Base-by-base conservation (phyloP, 2,797 vertebrate genomes). In the Eleutherodactylus coqui region DNA sequence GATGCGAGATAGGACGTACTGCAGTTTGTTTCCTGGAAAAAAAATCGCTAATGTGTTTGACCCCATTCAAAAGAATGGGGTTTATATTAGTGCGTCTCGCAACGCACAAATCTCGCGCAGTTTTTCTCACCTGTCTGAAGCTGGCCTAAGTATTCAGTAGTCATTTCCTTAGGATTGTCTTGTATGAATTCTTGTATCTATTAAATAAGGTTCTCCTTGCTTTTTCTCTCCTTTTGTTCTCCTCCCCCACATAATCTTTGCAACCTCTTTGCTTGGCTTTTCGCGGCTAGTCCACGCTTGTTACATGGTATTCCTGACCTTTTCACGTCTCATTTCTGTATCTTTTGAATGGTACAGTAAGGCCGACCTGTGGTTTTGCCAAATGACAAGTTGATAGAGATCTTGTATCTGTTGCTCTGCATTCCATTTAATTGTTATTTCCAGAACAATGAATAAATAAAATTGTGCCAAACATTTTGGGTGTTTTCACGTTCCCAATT, bases 241-340 rank as follows among this genome's bases (percentile, higher is more conserved):
- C n/a, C n/a, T n/a, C n/a, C n/a, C n/a, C n/a, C n/a, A n/a, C n/a
- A n/a, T n/a, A n/a, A n/a, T 55, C 43, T 83, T 73, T 16, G 21
- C 38, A 45, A 32, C 14, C 27, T 4, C 3, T 43, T 24, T 64
- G 53, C 82, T 47, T 81, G 43, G 43, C 79, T 81, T 69, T 38
- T 51, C 32, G 29, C 21, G 34, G 55, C 70, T 64, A 62, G 72
- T 84, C 32, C 41, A 62, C 49, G 34, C 82, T 84, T 84, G 70
- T 76, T 75, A 49, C 55, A 41, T 84, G 73, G 73, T 77, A 38
- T 75, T 77, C 4, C 16, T 77, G 82, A 84, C 82, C 82, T 84
- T 84, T 84, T 76, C 73, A 76, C 41, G 16, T 76, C 49, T 55
- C 55, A 77, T 84, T 77, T 77, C 60, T 64, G 21, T 49, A 45